Conservation (phyloP, 2,797 vertebrate species). For the Loriculus beryllinus region DNA sequence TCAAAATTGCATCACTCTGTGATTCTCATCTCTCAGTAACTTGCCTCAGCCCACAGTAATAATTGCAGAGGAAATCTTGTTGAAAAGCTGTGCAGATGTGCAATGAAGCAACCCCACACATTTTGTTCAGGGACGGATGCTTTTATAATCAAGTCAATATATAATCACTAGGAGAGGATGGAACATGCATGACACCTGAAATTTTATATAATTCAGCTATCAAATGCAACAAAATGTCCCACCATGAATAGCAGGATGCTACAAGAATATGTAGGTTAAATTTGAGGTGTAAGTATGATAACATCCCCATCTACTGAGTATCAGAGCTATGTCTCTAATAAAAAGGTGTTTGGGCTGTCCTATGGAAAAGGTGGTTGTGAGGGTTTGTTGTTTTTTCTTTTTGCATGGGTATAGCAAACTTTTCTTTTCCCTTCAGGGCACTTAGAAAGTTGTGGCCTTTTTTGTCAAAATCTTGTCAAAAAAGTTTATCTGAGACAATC, state of each 20-base stretch:
- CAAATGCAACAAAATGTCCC: not conserved
- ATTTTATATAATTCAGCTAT: not conserved
- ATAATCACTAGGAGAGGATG: not conserved
- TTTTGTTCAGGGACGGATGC: not conserved
- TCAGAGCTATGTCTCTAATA: not conserved
- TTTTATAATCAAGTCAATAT: not conserved
- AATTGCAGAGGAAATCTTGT: not conserved
- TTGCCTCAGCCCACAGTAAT: not conserved
- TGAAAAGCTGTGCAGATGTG: not conserved
- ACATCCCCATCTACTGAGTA: not conserved
- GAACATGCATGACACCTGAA: not conserved
- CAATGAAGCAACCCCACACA: fast-evolving
- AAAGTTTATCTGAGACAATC: not conserved
- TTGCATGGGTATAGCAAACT: not conserved
- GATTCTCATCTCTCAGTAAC: not conserved
- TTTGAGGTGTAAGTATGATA: not conserved
- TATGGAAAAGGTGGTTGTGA: not conserved
- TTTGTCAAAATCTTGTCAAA: not conserved
- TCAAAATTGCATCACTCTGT: not conserved
- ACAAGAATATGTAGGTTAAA: not conserved
- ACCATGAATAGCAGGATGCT: not conserved
- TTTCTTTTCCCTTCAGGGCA: not conserved
- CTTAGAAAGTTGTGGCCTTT: not conserved
- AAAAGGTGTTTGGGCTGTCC: not conserved
- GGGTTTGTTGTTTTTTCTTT: not conserved